Percentiles rank a stretch among this genome's conserved stretches.
These are phyloP conservation scores for Phyllostomus hastatus DNA, from an alignment of 2,113 vertebrate species.

Conservation along the genomic window DNA sequence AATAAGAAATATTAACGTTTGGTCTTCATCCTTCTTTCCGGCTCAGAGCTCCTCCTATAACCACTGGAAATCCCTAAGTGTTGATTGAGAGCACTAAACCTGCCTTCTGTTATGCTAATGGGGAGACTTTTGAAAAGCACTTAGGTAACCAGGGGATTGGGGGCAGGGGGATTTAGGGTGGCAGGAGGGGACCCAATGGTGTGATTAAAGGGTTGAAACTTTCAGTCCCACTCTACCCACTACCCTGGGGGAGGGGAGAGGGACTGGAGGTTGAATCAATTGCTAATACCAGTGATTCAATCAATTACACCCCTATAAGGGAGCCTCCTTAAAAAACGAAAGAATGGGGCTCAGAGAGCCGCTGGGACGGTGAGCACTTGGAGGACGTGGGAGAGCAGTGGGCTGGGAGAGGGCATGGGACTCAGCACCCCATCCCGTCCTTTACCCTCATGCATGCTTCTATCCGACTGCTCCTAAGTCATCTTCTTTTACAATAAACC, in stretches of 20 bases:
- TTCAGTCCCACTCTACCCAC: no score
- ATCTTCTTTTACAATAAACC: neutral
- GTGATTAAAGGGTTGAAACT: neutral
- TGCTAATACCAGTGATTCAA: neutral
- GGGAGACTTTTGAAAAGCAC: neutral
- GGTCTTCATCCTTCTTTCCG: neutral
- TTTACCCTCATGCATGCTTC: neutral
- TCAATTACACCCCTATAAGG: neutral
- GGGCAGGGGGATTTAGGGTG: neutral
- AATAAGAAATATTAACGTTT: neutral
- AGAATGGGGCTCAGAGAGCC: neutral
- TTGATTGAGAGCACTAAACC: neutral
- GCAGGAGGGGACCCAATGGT: neutral
- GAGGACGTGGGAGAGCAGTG: neutral
- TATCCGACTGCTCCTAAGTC: neutral
- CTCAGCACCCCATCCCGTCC: neutral
- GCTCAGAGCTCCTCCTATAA: neutral
- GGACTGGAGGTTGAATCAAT: neutral
- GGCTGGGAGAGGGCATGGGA: neutral
- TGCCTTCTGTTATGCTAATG: neutral
- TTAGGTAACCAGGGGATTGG: neutral
- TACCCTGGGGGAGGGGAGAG: no score
- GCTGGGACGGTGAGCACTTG: neutral
- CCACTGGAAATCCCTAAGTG: neutral
- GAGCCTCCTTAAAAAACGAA: neutral